Evolutionary conservation across 2,797 vertebrate genomes (phyloP).

Genomic region (Rhadinocentrus ornatus): DNA sequence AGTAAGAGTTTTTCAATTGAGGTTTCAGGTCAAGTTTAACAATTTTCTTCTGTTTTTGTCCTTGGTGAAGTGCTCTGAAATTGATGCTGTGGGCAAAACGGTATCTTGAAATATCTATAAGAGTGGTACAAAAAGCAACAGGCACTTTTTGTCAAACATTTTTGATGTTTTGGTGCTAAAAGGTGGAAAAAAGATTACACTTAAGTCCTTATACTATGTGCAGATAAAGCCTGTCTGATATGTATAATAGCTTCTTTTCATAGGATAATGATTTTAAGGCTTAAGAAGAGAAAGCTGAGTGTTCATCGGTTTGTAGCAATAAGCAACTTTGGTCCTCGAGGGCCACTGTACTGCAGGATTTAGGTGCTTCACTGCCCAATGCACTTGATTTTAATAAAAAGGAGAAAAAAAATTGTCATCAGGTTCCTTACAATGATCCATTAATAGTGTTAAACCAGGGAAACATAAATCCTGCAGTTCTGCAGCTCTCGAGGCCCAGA

Average conservation of each 20-base stretch:
- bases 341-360: neutral
- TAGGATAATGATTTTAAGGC: neutral
- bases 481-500: no score
- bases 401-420: neutral
- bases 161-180: neutral
- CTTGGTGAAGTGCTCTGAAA: neutral
- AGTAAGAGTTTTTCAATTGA: neutral
- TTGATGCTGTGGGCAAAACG: neutral
- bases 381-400: neutral
- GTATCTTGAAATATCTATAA: neutral
- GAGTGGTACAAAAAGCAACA: neutral
- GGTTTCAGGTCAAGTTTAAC: constrained; percentile 1
- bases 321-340: neutral
- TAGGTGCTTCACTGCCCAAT: neutral
- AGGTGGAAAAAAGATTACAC: no score
- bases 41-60: neutral
- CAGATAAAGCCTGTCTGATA: no score
- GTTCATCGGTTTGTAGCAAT: no score
- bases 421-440: neutral
- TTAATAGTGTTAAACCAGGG: neutral
- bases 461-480: no score
- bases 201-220: no score
- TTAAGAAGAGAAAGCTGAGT: neutral
- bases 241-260: neutral
- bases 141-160: neutral